These are phyloP conservation scores for Pristis pectinata DNA, from an alignment of 2,797 vertebrate species.

Conservation along the genomic window DNA sequence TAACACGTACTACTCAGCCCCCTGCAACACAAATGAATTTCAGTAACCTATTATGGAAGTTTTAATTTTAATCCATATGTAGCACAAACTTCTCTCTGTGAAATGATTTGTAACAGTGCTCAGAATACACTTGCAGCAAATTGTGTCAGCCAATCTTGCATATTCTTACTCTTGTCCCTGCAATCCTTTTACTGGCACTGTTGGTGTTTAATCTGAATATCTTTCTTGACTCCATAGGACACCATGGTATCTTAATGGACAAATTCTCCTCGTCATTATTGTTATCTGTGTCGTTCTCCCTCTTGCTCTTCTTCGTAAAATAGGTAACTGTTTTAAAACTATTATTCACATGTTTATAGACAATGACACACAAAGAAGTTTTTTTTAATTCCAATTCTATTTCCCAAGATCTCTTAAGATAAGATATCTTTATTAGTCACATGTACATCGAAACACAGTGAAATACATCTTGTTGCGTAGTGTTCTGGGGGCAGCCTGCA, in stretches of 20 bases:
- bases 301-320: constrained; percentile 79
- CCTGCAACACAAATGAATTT: neutral
- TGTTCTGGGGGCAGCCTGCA: too few species aligned
- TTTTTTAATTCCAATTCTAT: neutral
- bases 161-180: neutral
- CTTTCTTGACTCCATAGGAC: constrained; percentile 46
- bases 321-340: constrained; percentile 66
- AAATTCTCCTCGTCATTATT: constrained; percentile 67
- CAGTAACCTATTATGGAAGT: constrained; percentile 51
- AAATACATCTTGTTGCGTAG: too few species aligned
- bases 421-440: neutral
- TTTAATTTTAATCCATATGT: constrained; percentile 56
- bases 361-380: neutral
- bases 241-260: constrained; percentile 81
- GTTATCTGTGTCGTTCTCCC: constrained; percentile 76
- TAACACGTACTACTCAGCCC: neutral
- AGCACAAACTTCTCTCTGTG: constrained; percentile 53
- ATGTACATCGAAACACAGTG: too few species aligned
- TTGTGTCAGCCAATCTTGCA: neutral
- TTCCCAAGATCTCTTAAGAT: neutral
- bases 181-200: neutral
- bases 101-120: constrained; percentile 52
- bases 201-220: constrained; percentile 14
- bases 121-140: constrained; percentile 49
- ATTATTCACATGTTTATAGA: neutral